Evolutionary conservation across 1,140 invertebrate species (phyloP), one percentile per base, ranked within the genome.

Genomic region (Hyles vespertilio): DNA sequence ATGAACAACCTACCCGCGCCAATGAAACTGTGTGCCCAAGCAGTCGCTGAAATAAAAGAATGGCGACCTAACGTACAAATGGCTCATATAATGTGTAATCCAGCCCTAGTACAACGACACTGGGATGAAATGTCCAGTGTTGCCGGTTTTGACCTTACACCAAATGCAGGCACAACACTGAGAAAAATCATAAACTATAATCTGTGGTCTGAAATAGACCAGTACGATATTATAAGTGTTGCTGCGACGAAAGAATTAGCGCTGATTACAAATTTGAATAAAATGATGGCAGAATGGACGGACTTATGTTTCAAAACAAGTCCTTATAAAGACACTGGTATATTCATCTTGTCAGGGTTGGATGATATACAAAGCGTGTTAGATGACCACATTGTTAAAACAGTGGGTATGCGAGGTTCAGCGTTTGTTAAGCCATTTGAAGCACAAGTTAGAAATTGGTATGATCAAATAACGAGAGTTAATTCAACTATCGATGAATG

Each of bases 351-450:
- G 10, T 93, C 93, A 6, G 93, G 93, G 40, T 84, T 97, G 36
- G 96, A 98, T 83, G 96, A 98, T 70, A 94, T 98, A 70, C 95
- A 97, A 87, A 91, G 94, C 22, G 71, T 97, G 36, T 87, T 98
- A 8, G 96, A 98, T 81, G 96, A 98, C 77, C 96, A 98, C 72
- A 94, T 97, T 51, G 91, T 97, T 1, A 96, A 96, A 84, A 96
- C 96, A 7, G 92, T 97, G 72, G 93, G 94, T 0, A 98, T 98
- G 95, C 91, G 96, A 68, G 96, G 96, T 5, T 98, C 96, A 0
- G 95, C 96, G 2, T 98, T 97, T 85, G 96, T 97, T 34, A 96
- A 97, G 84, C 96, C 96, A 5, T 96, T 97, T 84, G 94, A 96
- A 89, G 72, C 84, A 32, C 94, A 97, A 87, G 93, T 95, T 22